Evolutionary conservation across 1,140 invertebrate genomes (phyloP).

Genomic region (Cotesia vestalis): DNA sequence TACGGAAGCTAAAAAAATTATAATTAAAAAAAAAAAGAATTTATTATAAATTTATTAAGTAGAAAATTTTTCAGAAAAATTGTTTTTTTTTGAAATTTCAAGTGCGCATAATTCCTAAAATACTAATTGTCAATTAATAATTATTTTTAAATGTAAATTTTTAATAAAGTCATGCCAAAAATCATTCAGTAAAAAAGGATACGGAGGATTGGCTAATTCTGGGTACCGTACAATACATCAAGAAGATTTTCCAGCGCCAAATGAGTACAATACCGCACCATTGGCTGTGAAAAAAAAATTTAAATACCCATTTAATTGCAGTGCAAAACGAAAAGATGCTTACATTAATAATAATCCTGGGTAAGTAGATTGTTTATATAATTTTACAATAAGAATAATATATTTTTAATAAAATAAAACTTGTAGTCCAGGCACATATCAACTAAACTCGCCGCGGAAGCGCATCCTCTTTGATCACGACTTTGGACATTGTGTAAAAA

Average conservation of each 20-base stretch:
- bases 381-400: background rate
- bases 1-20: no score
- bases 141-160: conserved; percentile 6
- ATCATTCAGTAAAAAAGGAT: conserved; percentile 55
- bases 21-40: no score
- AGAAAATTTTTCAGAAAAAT: no score
- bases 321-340: conserved; percentile 36
- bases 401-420: conserved; percentile 25
- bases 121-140: no score
- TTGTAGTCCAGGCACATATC: conserved; percentile 53
- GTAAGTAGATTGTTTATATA: conserved; percentile 40
- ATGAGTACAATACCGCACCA: conserved; percentile 41
- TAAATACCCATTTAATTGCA: conserved; percentile 47
- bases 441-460: conserved; percentile 26
- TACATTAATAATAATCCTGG: conserved; percentile 49
- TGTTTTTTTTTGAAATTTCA: no score
- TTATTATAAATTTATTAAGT: no score
- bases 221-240: conserved; percentile 18
- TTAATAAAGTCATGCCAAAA: conserved; percentile 45
- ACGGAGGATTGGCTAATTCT: conserved; percentile 50
- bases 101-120: no score
- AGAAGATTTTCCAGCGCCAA: conserved; percentile 50
- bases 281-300: conserved; percentile 36
- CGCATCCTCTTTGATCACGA: conserved; percentile 48
- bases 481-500: conserved; percentile 55